A percentile compares a stretch with the other conserved stretches of the same genome.
These are phyloP conservation scores for Amblyraja radiata DNA, from an alignment of 2,797 vertebrate genomes.

Conservation along the genomic window DNA sequence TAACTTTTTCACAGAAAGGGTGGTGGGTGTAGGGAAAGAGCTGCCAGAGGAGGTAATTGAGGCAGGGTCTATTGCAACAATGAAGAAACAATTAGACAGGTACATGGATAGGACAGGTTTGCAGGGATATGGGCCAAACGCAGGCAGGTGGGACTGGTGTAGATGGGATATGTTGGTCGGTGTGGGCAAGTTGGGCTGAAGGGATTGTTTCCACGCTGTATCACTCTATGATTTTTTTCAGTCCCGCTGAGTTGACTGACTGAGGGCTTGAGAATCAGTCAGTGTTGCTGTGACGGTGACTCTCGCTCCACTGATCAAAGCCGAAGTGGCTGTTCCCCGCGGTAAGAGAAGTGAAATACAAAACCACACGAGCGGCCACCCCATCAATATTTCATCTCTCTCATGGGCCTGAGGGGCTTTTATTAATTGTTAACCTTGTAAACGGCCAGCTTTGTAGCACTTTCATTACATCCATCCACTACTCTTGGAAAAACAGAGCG, in stretches of 20 bases:
- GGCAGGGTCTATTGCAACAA: too few species aligned
- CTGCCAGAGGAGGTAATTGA: too few species aligned
- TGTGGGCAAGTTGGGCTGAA: too few species aligned
- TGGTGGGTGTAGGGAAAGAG: too few species aligned
- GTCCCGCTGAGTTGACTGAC: not conserved
- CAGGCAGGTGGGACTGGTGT: too few species aligned
- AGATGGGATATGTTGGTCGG: too few species aligned
- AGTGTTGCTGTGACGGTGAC: not conserved
- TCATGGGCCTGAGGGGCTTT: not conserved
- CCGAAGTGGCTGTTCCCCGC: not conserved
- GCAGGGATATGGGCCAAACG: too few species aligned
- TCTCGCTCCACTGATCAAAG: not conserved
- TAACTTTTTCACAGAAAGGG: too few species aligned
- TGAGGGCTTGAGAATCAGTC: not conserved
- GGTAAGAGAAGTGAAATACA: not conserved
- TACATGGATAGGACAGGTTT: too few species aligned
- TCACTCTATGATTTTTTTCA: too few species aligned
- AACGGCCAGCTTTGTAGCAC: not conserved
- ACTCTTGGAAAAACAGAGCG: not conserved
- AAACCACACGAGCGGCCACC: not conserved
- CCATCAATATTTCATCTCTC: conserved; percentile 12
- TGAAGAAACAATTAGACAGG: too few species aligned
- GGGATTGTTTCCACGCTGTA: too few species aligned
- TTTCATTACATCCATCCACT: not conserved
- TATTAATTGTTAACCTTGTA: not conserved